Conservation (phyloP, 1,140 invertebrate genomes). For the Helicoverpa zea region DNA sequence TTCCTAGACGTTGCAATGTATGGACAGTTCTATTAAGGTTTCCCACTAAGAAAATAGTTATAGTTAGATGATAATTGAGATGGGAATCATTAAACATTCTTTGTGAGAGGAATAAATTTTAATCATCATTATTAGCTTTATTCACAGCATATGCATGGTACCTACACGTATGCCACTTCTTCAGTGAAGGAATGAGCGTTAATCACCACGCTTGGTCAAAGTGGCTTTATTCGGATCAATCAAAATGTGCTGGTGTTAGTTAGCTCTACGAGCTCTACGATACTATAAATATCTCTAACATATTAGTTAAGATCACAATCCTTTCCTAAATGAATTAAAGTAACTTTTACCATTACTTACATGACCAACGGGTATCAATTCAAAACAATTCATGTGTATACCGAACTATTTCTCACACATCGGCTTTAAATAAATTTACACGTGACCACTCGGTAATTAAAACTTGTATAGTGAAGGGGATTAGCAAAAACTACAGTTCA, state of each 20-base stretch:
- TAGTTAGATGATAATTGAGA: background rate
- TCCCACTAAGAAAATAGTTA: background rate
- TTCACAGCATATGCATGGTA: too few species aligned
- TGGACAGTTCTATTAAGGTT: background rate
- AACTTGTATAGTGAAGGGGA: conserved; percentile 42
- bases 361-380: conserved; percentile 35
- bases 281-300: too few species aligned
- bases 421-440: conserved; percentile 41
- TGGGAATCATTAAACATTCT: too few species aligned
- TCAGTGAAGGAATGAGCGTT: too few species aligned
- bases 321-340: background rate
- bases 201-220: too few species aligned
- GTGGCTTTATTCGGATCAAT: too few species aligned
- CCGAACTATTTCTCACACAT: conserved; percentile 15
- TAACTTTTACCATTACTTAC: background rate
- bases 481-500: conserved; percentile 44
- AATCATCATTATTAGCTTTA: too few species aligned
- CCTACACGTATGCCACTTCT: too few species aligned
- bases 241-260: too few species aligned
- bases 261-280: too few species aligned
- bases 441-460: conserved; percentile 47
- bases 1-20: background rate
- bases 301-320: too few species aligned
- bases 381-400: conserved; percentile 40
- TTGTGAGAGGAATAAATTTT: too few species aligned